Evolutionary conservation across 2,797 vertebrate species (phyloP), one percentile per base, ranked within the genome.

Genomic region (Fringilla coelebs): DNA sequence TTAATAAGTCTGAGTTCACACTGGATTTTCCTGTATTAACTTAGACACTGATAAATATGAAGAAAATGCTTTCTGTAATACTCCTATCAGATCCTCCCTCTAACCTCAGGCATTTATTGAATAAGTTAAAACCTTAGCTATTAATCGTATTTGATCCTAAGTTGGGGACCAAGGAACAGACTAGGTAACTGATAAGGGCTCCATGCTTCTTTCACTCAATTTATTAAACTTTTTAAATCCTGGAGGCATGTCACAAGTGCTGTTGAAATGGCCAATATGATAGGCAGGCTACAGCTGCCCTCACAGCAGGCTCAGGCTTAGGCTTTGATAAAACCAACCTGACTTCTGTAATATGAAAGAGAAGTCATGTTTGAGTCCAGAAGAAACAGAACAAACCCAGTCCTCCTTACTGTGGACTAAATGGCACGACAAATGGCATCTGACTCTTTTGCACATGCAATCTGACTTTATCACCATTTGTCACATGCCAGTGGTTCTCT

Each of bases 301-400:
- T 73, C 55, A 32, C 20, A 20, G 4, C 9, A 79, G 55, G 26
- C 4, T 85, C 54, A 81, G 34, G 3, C 6, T 57, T 57, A 32
- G 12, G 26, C 10, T 88, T 7, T 54, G 45, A 32, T 49, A 48
- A 80, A 68, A 77, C 48, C 4, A 22, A 13, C 48, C 41, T 57
- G 21, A 54, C 8, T 74, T 63, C 11, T 48, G 17, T 40, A 46
- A 46, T 10, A 32, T 17, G 19, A 61, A 71, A 61, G 20, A 62
- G 18, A 70, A 7, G 8, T 52, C 45, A 32, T 4, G 4, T 55
- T 75, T 0, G 0, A 17, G 48, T 62, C 57, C 40, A n/a, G 45
- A 70, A 67, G 32, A 63, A 93, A 76, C 5, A 70, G 38, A 66
- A 52, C 40, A 60, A 85, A 32, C 10, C 13, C 17, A 16, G 12